Evolutionary conservation across 2,797 vertebrate genomes (phyloP).

Genomic region (Brachyalestes nurse): DNA sequence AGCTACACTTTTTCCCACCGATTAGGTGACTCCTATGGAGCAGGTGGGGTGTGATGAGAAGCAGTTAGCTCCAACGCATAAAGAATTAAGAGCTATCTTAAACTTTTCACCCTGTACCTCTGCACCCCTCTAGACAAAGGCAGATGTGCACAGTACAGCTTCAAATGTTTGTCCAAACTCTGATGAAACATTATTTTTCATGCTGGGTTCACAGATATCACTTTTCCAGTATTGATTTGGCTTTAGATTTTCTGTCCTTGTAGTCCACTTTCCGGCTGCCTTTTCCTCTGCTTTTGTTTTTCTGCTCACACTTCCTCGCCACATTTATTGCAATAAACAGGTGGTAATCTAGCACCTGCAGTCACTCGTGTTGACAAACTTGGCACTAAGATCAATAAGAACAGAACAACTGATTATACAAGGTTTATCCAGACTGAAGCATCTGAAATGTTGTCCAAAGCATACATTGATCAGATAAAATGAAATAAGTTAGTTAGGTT

Average conservation of each 20-base stretch:
- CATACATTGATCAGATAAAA: too few relatives aligned
- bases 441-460: too few relatives aligned
- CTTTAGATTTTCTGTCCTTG: not conserved
- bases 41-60: not conserved
- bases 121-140: conserved; percentile 17
- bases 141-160: conserved; percentile 14
- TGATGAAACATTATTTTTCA: not conserved
- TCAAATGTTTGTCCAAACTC: not conserved
- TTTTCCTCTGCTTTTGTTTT: not conserved
- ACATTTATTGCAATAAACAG: not conserved
- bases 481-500: too few relatives aligned
- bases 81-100: too few relatives aligned
- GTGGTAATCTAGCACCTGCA: not conserved
- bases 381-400: not conserved
- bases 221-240: not conserved
- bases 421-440: not conserved
- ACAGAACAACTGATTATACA: not conserved
- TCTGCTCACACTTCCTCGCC: not conserved
- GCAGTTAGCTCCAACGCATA: too few relatives aligned
- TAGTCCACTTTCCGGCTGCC: not conserved
- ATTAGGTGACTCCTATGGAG: conserved; percentile 41
- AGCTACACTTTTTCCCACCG: conserved; percentile 8
- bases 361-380: not conserved
- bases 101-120: conserved; percentile 27
- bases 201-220: not conserved